Percentiles rank a stretch among this genome's conserved stretches.
Conservation (phyloP, 2,113 vertebrate species). For the Labrus mixtus region DNA sequence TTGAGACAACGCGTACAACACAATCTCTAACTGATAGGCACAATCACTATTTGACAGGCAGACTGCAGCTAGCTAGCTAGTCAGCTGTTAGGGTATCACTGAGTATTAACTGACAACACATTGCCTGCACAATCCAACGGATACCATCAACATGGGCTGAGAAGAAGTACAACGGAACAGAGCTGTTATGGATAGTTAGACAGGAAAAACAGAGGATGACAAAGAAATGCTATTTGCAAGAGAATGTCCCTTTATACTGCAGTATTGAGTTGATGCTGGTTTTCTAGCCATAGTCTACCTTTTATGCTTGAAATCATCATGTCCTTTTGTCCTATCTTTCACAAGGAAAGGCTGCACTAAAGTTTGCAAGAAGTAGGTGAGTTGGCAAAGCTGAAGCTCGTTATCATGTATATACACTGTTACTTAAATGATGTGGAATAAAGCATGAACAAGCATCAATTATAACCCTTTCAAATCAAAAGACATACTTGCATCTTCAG, state of each 20-base stretch:
- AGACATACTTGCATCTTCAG: conserved; percentile 26
- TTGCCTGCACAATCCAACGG: conserved; percentile 67
- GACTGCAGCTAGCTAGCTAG: conserved; percentile 62
- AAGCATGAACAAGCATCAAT: conserved; percentile 31
- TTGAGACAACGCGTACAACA: conserved; percentile 57
- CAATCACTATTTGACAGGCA: conserved; percentile 69
- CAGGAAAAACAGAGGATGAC: conserved; percentile 33
- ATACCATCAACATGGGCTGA: conserved; percentile 52
- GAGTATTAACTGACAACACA: conserved; percentile 63
- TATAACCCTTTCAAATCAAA: conserved; percentile 41
- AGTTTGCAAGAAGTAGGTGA: conserved; percentile 43
- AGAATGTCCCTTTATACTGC: conserved; percentile 20
- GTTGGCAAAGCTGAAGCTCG: conserved; percentile 56
- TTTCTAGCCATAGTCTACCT: background rate
- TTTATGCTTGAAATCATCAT: conserved; percentile 2
- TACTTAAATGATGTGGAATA: conserved; percentile 35
- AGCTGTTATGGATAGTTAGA: conserved; percentile 44
- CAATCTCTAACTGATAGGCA: conserved; percentile 71
- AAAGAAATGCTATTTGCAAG: conserved; percentile 17
- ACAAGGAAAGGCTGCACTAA: conserved; percentile 39
- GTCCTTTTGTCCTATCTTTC: conserved; percentile 11
- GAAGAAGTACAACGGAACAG: conserved; percentile 53
- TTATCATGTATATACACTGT: conserved; percentile 53
- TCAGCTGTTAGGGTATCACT: conserved; percentile 62
- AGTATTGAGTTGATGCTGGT: conserved; percentile 30